Base-by-base conservation (phyloP, 2,113 vertebrate species). In the Lasiurus borealis region DNA sequence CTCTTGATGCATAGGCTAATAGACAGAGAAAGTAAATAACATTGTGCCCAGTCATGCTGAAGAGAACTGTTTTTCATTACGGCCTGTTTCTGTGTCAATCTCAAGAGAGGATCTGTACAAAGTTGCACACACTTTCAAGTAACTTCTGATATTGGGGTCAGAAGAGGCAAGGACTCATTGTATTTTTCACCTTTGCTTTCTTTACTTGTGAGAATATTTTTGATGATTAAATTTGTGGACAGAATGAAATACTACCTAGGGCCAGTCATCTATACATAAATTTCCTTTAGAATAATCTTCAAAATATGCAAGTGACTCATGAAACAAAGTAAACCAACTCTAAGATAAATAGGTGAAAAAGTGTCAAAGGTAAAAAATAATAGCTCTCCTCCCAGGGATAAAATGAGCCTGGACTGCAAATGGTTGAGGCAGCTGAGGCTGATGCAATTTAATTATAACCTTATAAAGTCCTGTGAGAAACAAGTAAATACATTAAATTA, bases 401-500 rank as follows among this genome's bases (percentile, higher is more conserved):
- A 90, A 90, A 80, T 0, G 25, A 90, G n/a, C 54, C 54, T 36
- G n/a, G n/a, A 62, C 52, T 44, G 10, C 52, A 78, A 36, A 59
- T 12, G 62, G 72, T 0, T 75, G 36, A 84, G 64, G 80, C 64
- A 90, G 68, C 68, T 82, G 36, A 21, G 44, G 83, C 69, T 83
- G 92, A 90, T n/a, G 40, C 64, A 85, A 87, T 36, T 93, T 81
- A 85, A 90, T 84, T 83, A 29, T 16, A 89, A 87, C 68, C 14
- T 85, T 88, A 93, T 40, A 29, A 87, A 97, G 91, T 71, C 86
- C 86, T 88, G 25, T 57, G 64, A 94, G 92, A 84, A 96, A 93
- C n/a, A 88, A 78, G 29, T 76, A 40, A 95, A 87, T 87, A 92
- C 25, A 71, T 36, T 84, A 88, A 78, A 52, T 90, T 85, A 90